phyloP scores from a whole-genome alignment of 64 coral and sea anemone species.

The Montipora cactus region DNA sequence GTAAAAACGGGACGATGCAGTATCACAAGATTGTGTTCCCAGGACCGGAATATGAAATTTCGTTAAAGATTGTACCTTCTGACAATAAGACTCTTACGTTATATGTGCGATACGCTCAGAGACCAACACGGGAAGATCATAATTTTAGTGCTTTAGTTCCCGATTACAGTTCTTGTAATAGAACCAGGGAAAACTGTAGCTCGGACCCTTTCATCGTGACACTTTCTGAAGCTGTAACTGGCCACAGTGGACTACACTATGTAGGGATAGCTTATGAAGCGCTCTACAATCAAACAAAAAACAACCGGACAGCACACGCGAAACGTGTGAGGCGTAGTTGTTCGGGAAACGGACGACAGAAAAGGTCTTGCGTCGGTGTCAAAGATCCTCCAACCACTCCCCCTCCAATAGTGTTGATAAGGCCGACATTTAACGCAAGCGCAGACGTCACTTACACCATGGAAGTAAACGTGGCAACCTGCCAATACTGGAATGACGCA shows the following conservation, averaged over 20 bases:
- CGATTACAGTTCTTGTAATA: conserved; percentile 72
- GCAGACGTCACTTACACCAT: conserved; percentile 87
- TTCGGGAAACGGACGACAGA: conserved; percentile 51
- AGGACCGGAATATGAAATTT: conserved; percentile 81
- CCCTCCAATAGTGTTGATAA: conserved; percentile 42
- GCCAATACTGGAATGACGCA: conserved; percentile 84
- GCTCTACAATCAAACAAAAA: neutral
- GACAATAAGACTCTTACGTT: conserved; percentile 47
- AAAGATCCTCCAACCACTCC: conserved; percentile 89
- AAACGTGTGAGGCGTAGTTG: conserved; percentile 76
- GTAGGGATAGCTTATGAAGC: conserved; percentile 60
- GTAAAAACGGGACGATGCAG: conserved; percentile 83
- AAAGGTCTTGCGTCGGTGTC: conserved; percentile 91
- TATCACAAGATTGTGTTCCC: conserved; percentile 78
- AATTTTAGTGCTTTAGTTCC: conserved; percentile 70
- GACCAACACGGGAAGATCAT: conserved; percentile 45
- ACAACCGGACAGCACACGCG: neutral
- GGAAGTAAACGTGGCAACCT: conserved; percentile 76
- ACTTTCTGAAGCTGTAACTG: conserved; percentile 66
- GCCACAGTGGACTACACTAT: conserved; percentile 82
- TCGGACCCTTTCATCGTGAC: conserved; percentile 70
- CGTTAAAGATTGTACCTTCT: conserved; percentile 62
- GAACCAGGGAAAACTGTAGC: conserved; percentile 49
- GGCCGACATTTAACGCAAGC: conserved; percentile 58
- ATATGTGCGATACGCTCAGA: conserved; percentile 59